phyloP scores from a whole-genome alignment of 2,797 vertebrate genomes.

The Paramormyrops hopkinsi region DNA sequence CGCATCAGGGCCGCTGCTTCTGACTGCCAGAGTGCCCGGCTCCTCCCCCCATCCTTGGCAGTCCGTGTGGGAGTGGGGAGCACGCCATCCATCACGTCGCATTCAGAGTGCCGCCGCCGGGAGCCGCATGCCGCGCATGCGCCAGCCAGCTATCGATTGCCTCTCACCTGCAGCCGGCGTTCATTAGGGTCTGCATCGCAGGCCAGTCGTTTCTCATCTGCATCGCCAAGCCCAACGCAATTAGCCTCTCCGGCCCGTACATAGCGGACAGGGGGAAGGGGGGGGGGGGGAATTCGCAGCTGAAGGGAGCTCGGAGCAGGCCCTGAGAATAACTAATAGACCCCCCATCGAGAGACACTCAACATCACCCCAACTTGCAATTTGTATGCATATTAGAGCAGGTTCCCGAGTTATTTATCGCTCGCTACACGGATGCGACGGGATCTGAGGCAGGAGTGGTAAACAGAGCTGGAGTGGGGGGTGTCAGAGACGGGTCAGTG shows the following conservation, averaged over 20 bases:
- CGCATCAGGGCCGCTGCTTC: constrained; percentile 48
- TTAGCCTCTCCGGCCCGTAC: constrained; percentile 43
- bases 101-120: not conserved
- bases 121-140: not conserved
- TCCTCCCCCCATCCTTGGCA: constrained; percentile 8
- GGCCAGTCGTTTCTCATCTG: constrained; percentile 67
- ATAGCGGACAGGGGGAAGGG: constrained; percentile 25
- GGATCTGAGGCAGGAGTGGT: not conserved
- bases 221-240: constrained; percentile 59
- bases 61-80: not conserved
- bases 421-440: not conserved
- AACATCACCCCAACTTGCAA: not conserved
- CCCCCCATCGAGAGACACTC: constrained; percentile 48
- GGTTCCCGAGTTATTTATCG: not conserved
- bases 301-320: not conserved
- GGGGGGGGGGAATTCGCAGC: constrained; percentile 2
- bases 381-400: constrained; percentile 12
- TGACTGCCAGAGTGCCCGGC: constrained; percentile 10
- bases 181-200: constrained; percentile 59
- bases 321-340: constrained; percentile 47
- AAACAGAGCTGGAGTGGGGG: not conserved
- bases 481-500: not conserved
- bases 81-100: constrained; percentile 4
- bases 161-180: constrained; percentile 61
- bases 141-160: constrained; percentile 9